phyloP scores from a whole-genome alignment of 2,797 vertebrate species.

The Rhinella marina region DNA sequence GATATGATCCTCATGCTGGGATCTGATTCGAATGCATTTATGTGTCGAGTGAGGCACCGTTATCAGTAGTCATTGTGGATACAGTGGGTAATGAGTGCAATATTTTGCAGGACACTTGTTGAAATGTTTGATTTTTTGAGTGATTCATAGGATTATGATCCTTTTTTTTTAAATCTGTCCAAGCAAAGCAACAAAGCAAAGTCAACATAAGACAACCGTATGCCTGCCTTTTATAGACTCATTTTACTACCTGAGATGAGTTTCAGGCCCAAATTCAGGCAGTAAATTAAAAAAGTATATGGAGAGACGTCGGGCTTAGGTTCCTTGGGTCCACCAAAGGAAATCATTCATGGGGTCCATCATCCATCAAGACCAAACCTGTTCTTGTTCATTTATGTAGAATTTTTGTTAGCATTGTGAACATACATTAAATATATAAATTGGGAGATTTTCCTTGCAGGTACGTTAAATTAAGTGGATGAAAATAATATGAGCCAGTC shows the following conservation, averaged over 20 bases:
- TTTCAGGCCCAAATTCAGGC: background rate
- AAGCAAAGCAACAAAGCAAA: background rate
- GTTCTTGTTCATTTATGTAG: too few species aligned
- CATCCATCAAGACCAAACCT: too few species aligned
- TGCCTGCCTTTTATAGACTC: background rate
- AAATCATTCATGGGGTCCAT: too few species aligned
- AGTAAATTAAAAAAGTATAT: background rate
- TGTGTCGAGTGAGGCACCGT: background rate
- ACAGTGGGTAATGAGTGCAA: background rate
- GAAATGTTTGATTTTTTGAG: background rate
- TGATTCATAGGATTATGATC: background rate
- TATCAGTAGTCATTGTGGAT: background rate
- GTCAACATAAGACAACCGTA: background rate
- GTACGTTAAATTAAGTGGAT: too few species aligned
- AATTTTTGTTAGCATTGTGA: too few species aligned
- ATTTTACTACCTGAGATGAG: background rate
- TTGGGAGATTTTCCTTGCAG: too few species aligned
- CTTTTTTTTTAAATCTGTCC: background rate
- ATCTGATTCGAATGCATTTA: slow-evolving; percentile 6
- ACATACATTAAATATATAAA: too few species aligned
- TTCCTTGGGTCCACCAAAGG: background rate
- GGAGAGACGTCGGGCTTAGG: too few species aligned
- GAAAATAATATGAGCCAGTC: too few species aligned
- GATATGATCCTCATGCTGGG: slow-evolving; percentile 8
- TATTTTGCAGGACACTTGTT: background rate